Evolutionary conservation across 2,888 invertebrate genomes (phyloP).

Genomic region (Drosophila picticornis): DNA sequence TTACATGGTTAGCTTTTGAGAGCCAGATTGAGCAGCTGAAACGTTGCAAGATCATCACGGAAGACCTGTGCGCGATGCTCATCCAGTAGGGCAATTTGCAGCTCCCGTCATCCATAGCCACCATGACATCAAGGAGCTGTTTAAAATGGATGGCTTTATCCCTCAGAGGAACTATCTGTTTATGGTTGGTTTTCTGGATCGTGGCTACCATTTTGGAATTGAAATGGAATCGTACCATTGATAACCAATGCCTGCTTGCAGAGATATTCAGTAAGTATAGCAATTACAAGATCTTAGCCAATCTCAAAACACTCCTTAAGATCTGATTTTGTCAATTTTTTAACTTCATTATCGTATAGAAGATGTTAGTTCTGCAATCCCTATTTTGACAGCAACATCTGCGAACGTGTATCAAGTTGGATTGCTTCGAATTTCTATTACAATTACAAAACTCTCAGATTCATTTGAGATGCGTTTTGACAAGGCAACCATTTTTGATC

Average conservation of each 20-base stretch:
- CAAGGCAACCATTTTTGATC: constrained; percentile 4
- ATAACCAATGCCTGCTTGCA: neutral
- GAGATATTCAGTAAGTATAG: neutral
- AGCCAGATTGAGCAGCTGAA: neutral
- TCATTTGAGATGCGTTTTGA: neutral
- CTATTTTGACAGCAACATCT: neutral
- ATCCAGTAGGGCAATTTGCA: neutral
- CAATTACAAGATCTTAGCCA: neutral
- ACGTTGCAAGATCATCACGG: no score
- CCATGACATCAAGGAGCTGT: neutral
- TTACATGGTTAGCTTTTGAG: neutral
- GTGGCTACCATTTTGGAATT: neutral
- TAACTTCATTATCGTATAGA: neutral
- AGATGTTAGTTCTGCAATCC: neutral
- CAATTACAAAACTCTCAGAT: neutral
- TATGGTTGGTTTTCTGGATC: no score
- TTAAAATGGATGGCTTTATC: neutral
- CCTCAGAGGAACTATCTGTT: no score
- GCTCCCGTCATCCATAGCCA: neutral
- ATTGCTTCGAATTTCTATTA: neutral
- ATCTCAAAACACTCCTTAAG: neutral
- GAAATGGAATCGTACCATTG: neutral
- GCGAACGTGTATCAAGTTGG: neutral
- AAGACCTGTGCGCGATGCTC: neutral
- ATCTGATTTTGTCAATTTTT: neutral